Evolutionary conservation across 2,888 invertebrate species (phyloP).

Genomic region (Selenia dentaria): DNA sequence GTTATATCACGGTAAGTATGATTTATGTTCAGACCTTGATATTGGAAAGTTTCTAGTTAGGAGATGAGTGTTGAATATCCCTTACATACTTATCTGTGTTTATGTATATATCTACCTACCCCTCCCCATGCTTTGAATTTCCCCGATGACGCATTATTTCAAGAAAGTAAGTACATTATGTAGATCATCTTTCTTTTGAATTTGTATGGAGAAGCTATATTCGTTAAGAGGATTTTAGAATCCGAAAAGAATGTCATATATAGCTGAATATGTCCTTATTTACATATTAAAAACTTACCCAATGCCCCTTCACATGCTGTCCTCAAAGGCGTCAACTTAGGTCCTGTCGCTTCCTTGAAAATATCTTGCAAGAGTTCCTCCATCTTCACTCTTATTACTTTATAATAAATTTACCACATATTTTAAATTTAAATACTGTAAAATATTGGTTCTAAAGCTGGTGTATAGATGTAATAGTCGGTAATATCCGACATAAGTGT

Average conservation of each 20-base stretch:
- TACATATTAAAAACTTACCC: constrained; percentile 85
- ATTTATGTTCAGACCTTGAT: too few relatives aligned
- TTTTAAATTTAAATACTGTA: not conserved
- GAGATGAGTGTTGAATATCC: too few relatives aligned
- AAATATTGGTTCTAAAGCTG: not conserved
- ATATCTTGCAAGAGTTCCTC: constrained; percentile 94
- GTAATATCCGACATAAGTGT: constrained; percentile 40
- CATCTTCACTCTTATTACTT: constrained; percentile 66
- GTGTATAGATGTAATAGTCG: not conserved
- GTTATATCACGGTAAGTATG: too few relatives aligned
- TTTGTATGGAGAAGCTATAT: too few relatives aligned
- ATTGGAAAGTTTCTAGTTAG: too few relatives aligned
- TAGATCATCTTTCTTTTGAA: too few relatives aligned
- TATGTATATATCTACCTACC: too few relatives aligned
- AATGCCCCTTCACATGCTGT: constrained; percentile 94
- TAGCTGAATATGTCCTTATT: too few relatives aligned
- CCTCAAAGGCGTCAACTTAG: constrained; percentile 90
- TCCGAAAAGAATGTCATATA: too few relatives aligned
- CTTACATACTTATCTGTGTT: too few relatives aligned
- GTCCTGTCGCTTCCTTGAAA: constrained; percentile 92
- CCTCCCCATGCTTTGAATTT: not conserved
- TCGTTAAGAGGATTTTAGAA: too few relatives aligned
- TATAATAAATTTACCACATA: not conserved
- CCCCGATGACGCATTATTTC: constrained; percentile 1
- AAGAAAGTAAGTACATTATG: too few relatives aligned